Base-by-base conservation (phyloP, 2,797 vertebrate species). In the Ciconia nigra region DNA sequence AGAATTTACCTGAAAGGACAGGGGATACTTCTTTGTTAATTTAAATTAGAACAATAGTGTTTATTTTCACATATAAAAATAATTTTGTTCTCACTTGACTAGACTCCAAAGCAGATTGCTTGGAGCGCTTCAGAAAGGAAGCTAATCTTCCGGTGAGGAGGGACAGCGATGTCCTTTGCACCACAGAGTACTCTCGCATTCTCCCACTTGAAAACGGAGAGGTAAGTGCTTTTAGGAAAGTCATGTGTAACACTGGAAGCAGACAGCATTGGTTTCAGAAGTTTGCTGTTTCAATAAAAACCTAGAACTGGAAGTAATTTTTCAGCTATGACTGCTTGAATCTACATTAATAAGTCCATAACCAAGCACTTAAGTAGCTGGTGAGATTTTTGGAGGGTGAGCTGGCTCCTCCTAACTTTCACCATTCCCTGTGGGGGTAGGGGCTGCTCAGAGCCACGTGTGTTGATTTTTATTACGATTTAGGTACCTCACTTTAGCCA, bases 121-220 rank as follows among this genome's bases (percentile, higher is more conserved):
- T 98, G 80, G 98, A 99, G 86, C 98, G 14, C 80, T 99, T 99
- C 9, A 98, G 99, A 70, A 99, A 98, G 94, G 96, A 98, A 80
- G 98, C 98, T 31, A 98, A 99, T 73, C 71, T 66, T 74, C 98
- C 98, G 1, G 58, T 99, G 87, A 90, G 95, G 35, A 90, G 74
- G 13, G 99, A 99, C n/a, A 97, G 98, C 0, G 99, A 99, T 86
- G 98, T 99, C 81, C 96, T 99, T 93, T 99, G 99, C 96, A 98
- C 98, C 70, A 99, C 99, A 2, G 99, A 99, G 35, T 99, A 99
- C 97, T 99, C 99, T 6, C 98, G 98, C 26, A 98, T 99, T 37
- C 97, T 99, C 31, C 99, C 99, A 59, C 97, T 99, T 94, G 99
- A 99, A 98, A 99, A 99, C 1, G 99, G 99, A 90, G 99, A 99